phyloP scores from a whole-genome alignment of 2,888 invertebrate genomes.

The Tridacna gigas region DNA sequence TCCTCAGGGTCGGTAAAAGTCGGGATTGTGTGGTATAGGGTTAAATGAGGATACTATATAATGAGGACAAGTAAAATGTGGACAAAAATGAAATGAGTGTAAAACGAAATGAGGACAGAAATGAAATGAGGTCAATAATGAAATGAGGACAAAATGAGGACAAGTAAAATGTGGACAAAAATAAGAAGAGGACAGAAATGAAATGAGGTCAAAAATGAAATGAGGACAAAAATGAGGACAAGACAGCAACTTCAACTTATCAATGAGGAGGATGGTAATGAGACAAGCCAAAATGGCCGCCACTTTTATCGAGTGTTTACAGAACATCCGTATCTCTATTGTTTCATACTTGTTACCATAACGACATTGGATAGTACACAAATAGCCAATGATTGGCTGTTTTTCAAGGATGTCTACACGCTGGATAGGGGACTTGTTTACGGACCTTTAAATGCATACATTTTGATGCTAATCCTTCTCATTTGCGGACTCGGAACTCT shows the following conservation, averaged over 20 bases:
- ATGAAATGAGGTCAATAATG: too few relatives aligned
- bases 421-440: slow-evolving; percentile 73
- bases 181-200: too few relatives aligned
- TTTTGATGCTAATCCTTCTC: slow-evolving; percentile 39
- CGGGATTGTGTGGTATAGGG: too few relatives aligned
- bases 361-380: slow-evolving; percentile 66
- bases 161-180: too few relatives aligned
- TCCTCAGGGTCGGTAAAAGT: too few relatives aligned
- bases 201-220: too few relatives aligned
- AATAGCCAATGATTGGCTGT: slow-evolving; percentile 74
- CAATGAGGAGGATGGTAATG: not conserved
- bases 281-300: slow-evolving; percentile 12
- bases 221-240: not conserved
- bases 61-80: too few relatives aligned
- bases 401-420: slow-evolving; percentile 66
- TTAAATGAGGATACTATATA: too few relatives aligned
- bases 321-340: slow-evolving; percentile 51
- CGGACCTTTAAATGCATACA: slow-evolving; percentile 58
- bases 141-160: too few relatives aligned
- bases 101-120: too few relatives aligned
- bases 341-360: slow-evolving; percentile 56
- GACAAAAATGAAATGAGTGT: too few relatives aligned
- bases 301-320: slow-evolving; percentile 44
- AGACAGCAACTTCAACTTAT: slow-evolving; percentile 17
- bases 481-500: slow-evolving; percentile 41